Evolutionary conservation across 2,113 vertebrate genomes (phyloP).

Genomic region (Orycteropus afer): DNA sequence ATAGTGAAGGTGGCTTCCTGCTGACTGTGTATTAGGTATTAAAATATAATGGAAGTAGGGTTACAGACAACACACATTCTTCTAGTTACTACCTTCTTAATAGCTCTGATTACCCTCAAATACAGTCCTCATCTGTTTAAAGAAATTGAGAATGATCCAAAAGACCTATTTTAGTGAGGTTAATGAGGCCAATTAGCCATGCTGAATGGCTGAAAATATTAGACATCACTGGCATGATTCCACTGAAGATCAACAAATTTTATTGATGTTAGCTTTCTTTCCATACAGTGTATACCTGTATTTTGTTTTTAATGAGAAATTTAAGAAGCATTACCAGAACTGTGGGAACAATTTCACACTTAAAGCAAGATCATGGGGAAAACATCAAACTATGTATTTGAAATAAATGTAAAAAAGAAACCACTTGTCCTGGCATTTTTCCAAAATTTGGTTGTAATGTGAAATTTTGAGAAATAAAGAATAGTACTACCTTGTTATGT

Average conservation of each 20-base stretch:
- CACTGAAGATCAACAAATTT: neutral
- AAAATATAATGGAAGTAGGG: neutral
- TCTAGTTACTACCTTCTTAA: conserved; percentile 64
- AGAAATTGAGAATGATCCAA: neutral
- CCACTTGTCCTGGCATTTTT: conserved; percentile 3
- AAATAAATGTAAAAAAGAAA: conserved; percentile 52
- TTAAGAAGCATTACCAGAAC: conserved; percentile 48
- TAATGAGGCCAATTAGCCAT: neutral
- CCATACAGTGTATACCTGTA: neutral
- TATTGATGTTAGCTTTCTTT: conserved; percentile 53
- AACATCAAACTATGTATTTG: conserved; percentile 58
- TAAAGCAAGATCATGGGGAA: conserved; percentile 55
- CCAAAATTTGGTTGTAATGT: conserved; percentile 23
- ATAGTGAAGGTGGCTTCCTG: neutral
- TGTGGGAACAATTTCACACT: conserved; percentile 70
- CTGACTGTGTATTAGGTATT: neutral
- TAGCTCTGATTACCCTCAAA: conserved; percentile 42
- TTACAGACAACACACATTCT: conserved; percentile 36
- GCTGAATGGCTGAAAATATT: conserved; percentile 13
- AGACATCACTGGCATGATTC: neutral
- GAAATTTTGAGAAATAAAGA: conserved; percentile 41
- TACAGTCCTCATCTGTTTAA: neutral
- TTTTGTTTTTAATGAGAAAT: conserved; percentile 59
- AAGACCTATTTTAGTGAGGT: neutral
- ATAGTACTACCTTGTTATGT: no score